phyloP scores from a whole-genome alignment of 1,140 invertebrate genomes.

The Drosophila fuyamai region DNA sequence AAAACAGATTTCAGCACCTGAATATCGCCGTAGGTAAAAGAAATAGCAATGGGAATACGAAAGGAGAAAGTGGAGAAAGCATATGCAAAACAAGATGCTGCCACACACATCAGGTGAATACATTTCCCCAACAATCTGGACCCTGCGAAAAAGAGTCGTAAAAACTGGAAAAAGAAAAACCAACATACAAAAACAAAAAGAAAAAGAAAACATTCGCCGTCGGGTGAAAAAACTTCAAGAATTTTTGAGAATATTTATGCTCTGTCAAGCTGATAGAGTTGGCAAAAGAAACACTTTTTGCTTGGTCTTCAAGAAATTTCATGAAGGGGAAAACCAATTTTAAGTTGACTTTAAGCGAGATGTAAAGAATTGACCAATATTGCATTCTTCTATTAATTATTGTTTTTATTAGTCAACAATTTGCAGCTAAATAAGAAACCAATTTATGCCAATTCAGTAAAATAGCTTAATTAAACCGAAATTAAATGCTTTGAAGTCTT shows the following conservation, averaged over 20 bases:
- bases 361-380: too few relatives aligned
- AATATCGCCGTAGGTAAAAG: constrained; percentile 8
- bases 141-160: background rate
- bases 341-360: too few relatives aligned
- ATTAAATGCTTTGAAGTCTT: background rate
- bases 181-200: background rate
- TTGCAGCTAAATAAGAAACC: too few relatives aligned
- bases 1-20: constrained; percentile 40
- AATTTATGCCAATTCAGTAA: too few relatives aligned
- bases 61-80: constrained; percentile 12
- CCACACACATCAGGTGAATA: constrained; percentile 35
- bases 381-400: too few relatives aligned
- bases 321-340: background rate
- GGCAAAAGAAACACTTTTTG: constrained; percentile 2
- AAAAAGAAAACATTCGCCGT: constrained; percentile 1
- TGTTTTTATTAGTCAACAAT: too few relatives aligned
- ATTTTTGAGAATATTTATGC: constrained; percentile 33
- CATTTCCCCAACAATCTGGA: constrained; percentile 8
- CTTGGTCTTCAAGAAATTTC: too few relatives aligned
- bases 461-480: background rate
- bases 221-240: constrained; percentile 12
- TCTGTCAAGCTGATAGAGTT: constrained; percentile 39
- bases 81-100: constrained; percentile 47
- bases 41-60: constrained; percentile 15
- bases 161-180: background rate